Evolutionary conservation across 2,113 vertebrate species (phyloP).

Genomic region (Lagopus leucura): DNA sequence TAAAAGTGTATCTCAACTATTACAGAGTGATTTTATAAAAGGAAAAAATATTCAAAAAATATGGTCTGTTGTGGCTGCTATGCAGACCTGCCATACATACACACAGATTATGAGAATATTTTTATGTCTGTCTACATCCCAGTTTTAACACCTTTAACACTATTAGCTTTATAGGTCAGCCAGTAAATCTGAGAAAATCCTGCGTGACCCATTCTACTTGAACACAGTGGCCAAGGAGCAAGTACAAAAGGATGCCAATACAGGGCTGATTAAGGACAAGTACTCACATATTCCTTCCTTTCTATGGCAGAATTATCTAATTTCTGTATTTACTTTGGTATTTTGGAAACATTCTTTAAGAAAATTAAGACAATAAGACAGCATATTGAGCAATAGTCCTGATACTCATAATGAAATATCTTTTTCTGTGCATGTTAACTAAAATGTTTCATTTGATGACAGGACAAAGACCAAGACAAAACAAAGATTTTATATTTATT

Average conservation of each 20-base stretch:
- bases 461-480: not conserved
- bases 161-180: slow-evolving; percentile 21
- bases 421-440: not conserved
- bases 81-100: not conserved
- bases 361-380: not conserved
- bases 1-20: not conserved
- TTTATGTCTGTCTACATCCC: not conserved
- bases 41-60: not conserved
- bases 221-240: not conserved
- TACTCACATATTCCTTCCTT: not conserved
- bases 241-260: slow-evolving; percentile 2
- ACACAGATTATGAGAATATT: not conserved
- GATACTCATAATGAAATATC: not conserved
- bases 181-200: slow-evolving; percentile 20
- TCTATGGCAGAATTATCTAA: not conserved
- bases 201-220: not conserved
- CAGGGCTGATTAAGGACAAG: slow-evolving; percentile 17
- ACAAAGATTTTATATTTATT: not conserved
- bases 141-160: slow-evolving; percentile 12
- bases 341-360: slow-evolving; percentile 20
- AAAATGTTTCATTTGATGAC: not conserved
- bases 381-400: slow-evolving; percentile 7
- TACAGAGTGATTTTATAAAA: not conserved
- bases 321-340: not conserved
- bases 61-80: not conserved